Base-by-base conservation (phyloP, 2,888 invertebrate species). In the Perizoma flavofasciatum region DNA sequence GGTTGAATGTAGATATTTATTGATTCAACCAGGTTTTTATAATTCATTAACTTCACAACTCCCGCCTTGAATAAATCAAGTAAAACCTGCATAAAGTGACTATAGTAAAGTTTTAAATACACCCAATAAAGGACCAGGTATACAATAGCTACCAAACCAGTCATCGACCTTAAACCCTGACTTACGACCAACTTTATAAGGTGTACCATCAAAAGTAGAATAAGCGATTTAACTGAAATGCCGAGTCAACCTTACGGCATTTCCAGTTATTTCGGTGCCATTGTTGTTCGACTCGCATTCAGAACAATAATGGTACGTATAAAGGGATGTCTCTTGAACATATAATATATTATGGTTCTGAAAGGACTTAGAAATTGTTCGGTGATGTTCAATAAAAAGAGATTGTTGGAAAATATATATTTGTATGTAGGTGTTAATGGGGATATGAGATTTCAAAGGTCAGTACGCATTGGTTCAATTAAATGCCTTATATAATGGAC, bases 121-220 rank as follows among this genome's bases (percentile, higher is more conserved):
- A 9, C 41, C 22, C 34, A 50, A 52, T 53, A 22, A 22, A 37
- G 43, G 55, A 49, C 44, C 49, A 49, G 37, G 55, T n/a, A 43
- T 22, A 59, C 54, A 59, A 55, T 47, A 60, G 44, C 51, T 37
- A 49, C n/a, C 45, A 70, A 86, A 84, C 82, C 75, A 70, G 81
- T 73, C 60, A 40, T 49, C 57, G 75, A 77, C 86, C 84, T 86
- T 82, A 80, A 81, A 78, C 79, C 69, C 65, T 60, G 61, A 58
- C 76, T 43, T 48, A 32, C 11, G 48, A 4, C 6, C 9, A 22
- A 6, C 44, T 54, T 44, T 34, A 40, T 40, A 40, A 67, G 61
- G 55, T 47, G 55, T 49, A 59, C 61, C 64, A 59, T 67, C 69
- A 43, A 54, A 63, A 35, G 53, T 61, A 45, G 70, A 61, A 63